A percentile compares a stretch with the other conserved stretches of the same genome.
phyloP scores from a whole-genome alignment of 1,140 invertebrate genomes.

The Conus betulinus region DNA sequence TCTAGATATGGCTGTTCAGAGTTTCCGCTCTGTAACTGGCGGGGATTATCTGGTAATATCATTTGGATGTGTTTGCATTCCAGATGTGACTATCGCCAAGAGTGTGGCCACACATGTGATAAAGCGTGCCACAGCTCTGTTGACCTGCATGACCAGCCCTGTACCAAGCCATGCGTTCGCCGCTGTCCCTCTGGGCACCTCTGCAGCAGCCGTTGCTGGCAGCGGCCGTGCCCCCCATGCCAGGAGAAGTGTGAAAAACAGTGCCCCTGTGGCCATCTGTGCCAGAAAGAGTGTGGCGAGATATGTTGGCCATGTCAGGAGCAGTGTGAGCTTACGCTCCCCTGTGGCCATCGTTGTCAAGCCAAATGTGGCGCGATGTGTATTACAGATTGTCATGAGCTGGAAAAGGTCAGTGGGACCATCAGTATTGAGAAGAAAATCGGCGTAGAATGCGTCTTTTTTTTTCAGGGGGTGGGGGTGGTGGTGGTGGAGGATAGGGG shows the following conservation, averaged over 20 bases:
- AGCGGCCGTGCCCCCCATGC: conserved; percentile 76
- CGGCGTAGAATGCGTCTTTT: no score
- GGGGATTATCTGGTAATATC: background rate
- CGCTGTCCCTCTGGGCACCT: conserved; percentile 32
- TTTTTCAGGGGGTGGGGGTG: no score
- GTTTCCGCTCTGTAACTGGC: no score
- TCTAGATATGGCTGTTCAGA: no score
- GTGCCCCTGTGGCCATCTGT: conserved; percentile 72
- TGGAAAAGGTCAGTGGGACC: conserved; percentile 28
- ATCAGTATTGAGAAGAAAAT: no score
- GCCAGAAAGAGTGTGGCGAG: conserved; percentile 78
- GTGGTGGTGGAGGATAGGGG: no score
- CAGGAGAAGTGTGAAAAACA: conserved; percentile 59
- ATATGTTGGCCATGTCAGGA: conserved; percentile 80
- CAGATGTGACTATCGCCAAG: conserved; percentile 61
- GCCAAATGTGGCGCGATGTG: conserved; percentile 66
- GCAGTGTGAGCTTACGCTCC: conserved; percentile 46
- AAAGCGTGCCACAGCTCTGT: conserved; percentile 70
- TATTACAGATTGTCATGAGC: conserved; percentile 70
- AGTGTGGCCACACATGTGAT: conserved; percentile 69
- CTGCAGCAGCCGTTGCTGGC: conserved; percentile 34
- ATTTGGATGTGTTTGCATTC: background rate
- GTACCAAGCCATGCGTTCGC: conserved; percentile 36
- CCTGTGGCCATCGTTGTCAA: conserved; percentile 41
- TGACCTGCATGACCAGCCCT: conserved; percentile 52